phyloP scores from a whole-genome alignment of 2,113 vertebrate species.

The Silurus glanis region DNA sequence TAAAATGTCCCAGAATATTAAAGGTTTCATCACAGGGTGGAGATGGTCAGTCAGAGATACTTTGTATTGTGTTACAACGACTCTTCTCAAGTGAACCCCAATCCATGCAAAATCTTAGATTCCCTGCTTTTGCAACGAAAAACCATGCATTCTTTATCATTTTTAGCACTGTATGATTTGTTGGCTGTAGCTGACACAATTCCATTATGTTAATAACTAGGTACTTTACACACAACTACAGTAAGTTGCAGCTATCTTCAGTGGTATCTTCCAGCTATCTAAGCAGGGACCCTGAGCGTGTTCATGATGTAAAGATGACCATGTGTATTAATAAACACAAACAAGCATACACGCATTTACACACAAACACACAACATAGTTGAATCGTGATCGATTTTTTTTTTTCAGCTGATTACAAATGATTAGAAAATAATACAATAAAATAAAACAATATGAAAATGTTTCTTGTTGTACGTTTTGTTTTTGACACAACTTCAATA shows the following conservation, averaged over 20 bases:
- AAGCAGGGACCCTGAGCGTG: slow-evolving; percentile 27
- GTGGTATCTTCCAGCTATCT: slow-evolving; percentile 16
- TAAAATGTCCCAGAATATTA: not conserved
- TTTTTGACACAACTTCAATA: not conserved
- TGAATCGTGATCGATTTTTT: not conserved
- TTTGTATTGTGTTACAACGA: not conserved
- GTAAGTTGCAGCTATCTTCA: no score
- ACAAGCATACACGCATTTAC: not conserved
- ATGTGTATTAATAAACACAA: not conserved
- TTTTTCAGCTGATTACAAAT: not conserved
- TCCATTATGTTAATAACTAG: not conserved
- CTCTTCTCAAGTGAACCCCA: not conserved
- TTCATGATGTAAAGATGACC: slow-evolving; percentile 4
- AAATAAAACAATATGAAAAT: no score
- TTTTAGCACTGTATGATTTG: slow-evolving; percentile 1
- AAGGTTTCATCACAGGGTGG: not conserved
- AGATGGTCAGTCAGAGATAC: not conserved
- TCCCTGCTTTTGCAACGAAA: not conserved
- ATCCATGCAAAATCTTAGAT: not conserved
- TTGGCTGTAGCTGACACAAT: slow-evolving; percentile 8
- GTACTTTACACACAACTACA: not conserved
- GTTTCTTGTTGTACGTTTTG: no score
- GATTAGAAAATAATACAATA: not conserved
- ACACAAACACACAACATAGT: not conserved
- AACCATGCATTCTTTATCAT: not conserved